Percentiles rank a stretch among this genome's conserved stretches.
Conservation (phyloP, 2,888 invertebrate species). For the Anoncus sp. region DNA sequence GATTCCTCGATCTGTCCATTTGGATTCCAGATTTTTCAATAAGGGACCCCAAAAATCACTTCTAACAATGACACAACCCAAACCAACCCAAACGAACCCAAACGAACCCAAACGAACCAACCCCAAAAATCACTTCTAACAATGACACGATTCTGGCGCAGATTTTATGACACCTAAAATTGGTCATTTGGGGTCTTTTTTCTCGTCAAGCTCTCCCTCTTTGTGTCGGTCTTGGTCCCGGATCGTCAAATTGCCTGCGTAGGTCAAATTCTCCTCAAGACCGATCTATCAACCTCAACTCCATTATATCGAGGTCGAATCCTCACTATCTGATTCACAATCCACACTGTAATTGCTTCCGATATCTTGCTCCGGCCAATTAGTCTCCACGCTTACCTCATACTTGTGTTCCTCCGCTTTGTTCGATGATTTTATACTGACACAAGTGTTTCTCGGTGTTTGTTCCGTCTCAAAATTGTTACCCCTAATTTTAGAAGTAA, state of each 20-base stretch:
- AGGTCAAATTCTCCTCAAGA: not conserved
- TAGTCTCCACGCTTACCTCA: constrained; percentile 72
- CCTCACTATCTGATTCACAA: constrained; percentile 77
- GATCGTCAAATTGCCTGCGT: constrained; percentile 9
- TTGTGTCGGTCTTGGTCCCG: constrained; percentile 51
- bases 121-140: too few species aligned
- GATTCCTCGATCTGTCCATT: too few species aligned
- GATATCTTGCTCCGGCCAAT: constrained; percentile 69
- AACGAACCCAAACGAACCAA: too few species aligned
- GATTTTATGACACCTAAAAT: too few species aligned
- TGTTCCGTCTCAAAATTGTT: constrained; percentile 60
- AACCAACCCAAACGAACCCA: too few species aligned
- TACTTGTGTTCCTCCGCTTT: constrained; percentile 71
- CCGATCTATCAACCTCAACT: not conserved
- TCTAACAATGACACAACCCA: too few species aligned
- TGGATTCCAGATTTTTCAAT: too few species aligned
- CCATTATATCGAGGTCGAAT: constrained; percentile 78
- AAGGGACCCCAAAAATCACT: too few species aligned
- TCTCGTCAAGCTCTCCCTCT: not conserved
- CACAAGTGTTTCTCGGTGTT: constrained; percentile 71
- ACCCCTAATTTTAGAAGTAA: constrained; percentile 52
- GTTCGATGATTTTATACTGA: constrained; percentile 72
- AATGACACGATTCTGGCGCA: too few species aligned
- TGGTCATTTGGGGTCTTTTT: too few species aligned
- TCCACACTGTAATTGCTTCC: constrained; percentile 66